Conservation (phyloP, 2,888 invertebrate species). For the Ashinkailepas kermadecensis region DNA sequence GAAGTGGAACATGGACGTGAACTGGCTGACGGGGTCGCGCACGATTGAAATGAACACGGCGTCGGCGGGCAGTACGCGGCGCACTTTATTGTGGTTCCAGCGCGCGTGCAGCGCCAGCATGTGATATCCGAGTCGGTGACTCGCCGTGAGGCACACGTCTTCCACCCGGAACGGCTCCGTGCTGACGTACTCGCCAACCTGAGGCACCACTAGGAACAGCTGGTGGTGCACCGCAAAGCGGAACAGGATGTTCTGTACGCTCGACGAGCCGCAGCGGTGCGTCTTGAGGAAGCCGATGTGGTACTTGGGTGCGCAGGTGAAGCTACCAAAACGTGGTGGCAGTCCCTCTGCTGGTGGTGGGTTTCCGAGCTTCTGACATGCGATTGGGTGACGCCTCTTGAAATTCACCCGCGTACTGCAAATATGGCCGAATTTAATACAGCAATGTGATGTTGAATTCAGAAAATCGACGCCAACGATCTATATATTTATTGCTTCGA, state of each 20-base stretch:
- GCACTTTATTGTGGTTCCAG: slow-evolving; percentile 32
- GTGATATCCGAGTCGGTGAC: slow-evolving; percentile 33
- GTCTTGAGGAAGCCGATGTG: slow-evolving; percentile 39
- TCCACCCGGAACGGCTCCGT: slow-evolving; percentile 35
- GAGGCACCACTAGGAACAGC: slow-evolving; percentile 36
- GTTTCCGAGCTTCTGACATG: too few relatives aligned
- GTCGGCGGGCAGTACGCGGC: slow-evolving; percentile 34
- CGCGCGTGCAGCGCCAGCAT: slow-evolving; percentile 36
- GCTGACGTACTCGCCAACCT: slow-evolving; percentile 37
- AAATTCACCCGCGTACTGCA: too few relatives aligned
- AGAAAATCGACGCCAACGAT: too few relatives aligned
- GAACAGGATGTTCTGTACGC: slow-evolving; percentile 39
- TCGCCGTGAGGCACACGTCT: slow-evolving; percentile 30
- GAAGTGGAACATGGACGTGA: slow-evolving; percentile 38
- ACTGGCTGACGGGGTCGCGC: slow-evolving; percentile 37
- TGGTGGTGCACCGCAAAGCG: slow-evolving; percentile 35
- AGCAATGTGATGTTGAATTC: too few relatives aligned
- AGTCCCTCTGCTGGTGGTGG: too few relatives aligned
- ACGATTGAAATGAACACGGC: slow-evolving; percentile 36
- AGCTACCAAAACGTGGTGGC: too few relatives aligned
- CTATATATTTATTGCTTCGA: too few relatives aligned
- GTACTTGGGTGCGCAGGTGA: slow-evolving; percentile 32
- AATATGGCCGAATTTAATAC: too few relatives aligned
- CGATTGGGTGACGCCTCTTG: too few relatives aligned
- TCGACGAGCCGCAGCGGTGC: slow-evolving; percentile 39